Evolutionary conservation across 2,113 vertebrate genomes (phyloP), one percentile per base, ranked within the genome.

Genomic region (Narcine bancroftii): DNA sequence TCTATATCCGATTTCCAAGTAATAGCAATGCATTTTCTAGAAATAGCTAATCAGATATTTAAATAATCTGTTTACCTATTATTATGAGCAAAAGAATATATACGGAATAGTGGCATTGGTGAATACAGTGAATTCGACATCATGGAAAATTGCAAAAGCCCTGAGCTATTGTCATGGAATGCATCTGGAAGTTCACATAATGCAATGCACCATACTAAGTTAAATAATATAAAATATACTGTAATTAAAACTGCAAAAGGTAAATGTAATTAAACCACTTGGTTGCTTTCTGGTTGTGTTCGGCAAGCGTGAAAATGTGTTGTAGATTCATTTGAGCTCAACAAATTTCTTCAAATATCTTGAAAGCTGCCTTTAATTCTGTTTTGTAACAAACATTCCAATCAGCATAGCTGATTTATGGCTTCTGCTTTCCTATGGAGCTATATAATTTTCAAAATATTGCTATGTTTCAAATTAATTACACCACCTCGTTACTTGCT

Each of bases 391-490:
- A 91, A 71, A 91, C 36, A 36, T 77, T 69, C 66, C 66, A 24
- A 21, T 87, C 81, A 63, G 33, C 15, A 36, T 87, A 56, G 39
- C 63, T 69, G 24, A 66, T 91, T 87, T 60, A 87, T 87, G 63
- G 63, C 65, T 89, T 29, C 45, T 91, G 69, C 69, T 69, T 69
- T 91, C 24, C 63, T 91, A 39, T 24, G 45, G 63, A 66, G 63
- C 21, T 91, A 69, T 69, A 69, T 91, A 66, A 91, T 47, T 91
- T 60, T 26, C 47, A 45, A 33, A 69, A 91, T 69, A 89, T 91
- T 69, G 42, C 42, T 47, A 42, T 65, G 47, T 42, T 47, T 91
- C 45, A 91, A 91, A 45, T 91, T 69, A 91, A 91, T 91, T 91
- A 71, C 47, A 29, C 6, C 24, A 47, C 65, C 89, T 69, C 66